Evolutionary conservation across 2,113 vertebrate species (phyloP).

Genomic region (Dicaeum eximium): DNA sequence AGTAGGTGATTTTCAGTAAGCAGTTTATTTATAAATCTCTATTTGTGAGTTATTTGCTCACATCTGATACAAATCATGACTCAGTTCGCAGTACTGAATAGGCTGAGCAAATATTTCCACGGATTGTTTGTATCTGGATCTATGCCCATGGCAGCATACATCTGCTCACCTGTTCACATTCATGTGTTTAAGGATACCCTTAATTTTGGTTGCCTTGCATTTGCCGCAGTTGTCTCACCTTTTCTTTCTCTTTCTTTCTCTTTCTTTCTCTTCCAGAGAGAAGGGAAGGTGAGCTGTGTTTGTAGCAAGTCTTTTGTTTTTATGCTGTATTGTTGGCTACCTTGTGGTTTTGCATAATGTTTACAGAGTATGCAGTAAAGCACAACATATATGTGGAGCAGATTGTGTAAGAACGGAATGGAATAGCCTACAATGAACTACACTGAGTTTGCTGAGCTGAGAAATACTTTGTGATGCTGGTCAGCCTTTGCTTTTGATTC

Average conservation of each 20-base stretch:
- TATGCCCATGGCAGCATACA: neutral
- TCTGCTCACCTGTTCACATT: neutral
- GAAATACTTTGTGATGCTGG: neutral
- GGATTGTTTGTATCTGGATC: neutral
- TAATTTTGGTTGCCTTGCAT: neutral
- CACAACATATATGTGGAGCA: neutral
- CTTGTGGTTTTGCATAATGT: neutral
- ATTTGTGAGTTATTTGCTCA: neutral
- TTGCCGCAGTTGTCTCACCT: neutral
- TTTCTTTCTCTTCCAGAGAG: neutral
- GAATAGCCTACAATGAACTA: neutral
- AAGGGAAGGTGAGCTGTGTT: neutral
- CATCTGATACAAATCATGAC: neutral
- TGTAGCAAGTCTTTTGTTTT: neutral
- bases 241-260: neutral
- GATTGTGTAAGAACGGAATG: neutral
- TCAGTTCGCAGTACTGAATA: neutral
- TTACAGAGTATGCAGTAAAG: neutral
- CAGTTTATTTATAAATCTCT: conserved; percentile 7
- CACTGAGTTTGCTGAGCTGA: neutral
- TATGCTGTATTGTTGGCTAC: neutral
- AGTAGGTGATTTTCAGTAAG: neutral
- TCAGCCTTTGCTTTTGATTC: neutral
- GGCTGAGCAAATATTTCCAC: neutral
- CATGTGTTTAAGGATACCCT: neutral